Evolutionary conservation across 2,113 vertebrate genomes (phyloP).

Genomic region (Acinonyx jubatus): DNA sequence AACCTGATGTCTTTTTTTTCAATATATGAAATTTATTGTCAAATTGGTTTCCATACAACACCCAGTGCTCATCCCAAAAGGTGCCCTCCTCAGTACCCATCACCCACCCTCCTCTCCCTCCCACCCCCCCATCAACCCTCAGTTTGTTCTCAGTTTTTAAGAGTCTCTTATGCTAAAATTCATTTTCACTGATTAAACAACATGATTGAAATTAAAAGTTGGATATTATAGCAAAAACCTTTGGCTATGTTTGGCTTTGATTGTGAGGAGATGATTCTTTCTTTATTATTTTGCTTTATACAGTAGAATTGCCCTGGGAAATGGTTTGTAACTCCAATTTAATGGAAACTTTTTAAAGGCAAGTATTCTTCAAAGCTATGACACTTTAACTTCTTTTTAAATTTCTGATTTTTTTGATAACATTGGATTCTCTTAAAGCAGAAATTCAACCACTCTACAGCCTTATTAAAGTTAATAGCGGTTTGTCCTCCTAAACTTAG

Average conservation of each 20-base stretch:
- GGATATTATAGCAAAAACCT: not conserved
- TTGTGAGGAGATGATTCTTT: conserved; percentile 4
- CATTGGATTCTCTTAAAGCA: not conserved
- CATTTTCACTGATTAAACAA: conserved; percentile 44
- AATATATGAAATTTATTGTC: too few species aligned
- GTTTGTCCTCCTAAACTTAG: conserved; percentile 9
- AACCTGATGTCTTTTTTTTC: too few species aligned
- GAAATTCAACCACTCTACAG: not conserved
- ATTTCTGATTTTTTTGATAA: not conserved
- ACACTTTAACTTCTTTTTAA: not conserved
- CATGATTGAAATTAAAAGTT: conserved; percentile 11
- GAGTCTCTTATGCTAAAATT: not conserved
- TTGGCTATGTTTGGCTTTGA: not conserved
- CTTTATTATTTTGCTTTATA: conserved; percentile 36
- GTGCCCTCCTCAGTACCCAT: too few species aligned
- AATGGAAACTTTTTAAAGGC: conserved; percentile 13
- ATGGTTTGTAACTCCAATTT: conserved; percentile 18
- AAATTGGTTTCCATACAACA: too few species aligned
- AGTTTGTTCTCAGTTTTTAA: too few species aligned
- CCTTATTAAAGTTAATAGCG: not conserved
- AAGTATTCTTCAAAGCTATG: not conserved
- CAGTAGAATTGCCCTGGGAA: not conserved
- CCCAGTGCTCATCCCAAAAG: too few species aligned
- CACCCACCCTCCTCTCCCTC: too few species aligned
- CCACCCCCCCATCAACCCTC: too few species aligned